Evolutionary conservation across 2,113 vertebrate species (phyloP).

Genomic region (Pseudorectes ferrugineus): DNA sequence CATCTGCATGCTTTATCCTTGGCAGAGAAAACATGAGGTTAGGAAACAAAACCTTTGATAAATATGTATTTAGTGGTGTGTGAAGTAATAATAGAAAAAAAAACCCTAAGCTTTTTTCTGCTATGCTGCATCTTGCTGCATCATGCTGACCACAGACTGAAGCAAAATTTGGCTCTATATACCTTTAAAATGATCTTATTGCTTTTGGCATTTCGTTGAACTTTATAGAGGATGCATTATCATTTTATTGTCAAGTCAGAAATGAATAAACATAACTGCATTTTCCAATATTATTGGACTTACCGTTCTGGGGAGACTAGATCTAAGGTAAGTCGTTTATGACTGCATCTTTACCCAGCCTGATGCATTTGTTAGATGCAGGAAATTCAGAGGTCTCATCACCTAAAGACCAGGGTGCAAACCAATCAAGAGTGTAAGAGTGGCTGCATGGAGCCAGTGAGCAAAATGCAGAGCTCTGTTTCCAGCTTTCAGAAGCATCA

Average conservation of each 20-base stretch:
- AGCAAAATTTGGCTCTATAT: not conserved
- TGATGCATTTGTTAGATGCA: not conserved
- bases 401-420: not conserved
- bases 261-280: not conserved
- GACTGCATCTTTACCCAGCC: not conserved
- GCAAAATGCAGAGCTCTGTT: not conserved
- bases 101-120: not conserved
- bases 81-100: not conserved
- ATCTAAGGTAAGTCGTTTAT: not conserved
- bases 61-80: not conserved
- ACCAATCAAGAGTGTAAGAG: not conserved
- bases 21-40: constrained; percentile 9
- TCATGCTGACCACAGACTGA: not conserved
- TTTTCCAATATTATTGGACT: not conserved
- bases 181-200: not conserved
- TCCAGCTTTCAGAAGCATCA: not conserved
- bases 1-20: constrained; percentile 32
- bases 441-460: not conserved
- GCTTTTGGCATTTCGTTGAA: not conserved
- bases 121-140: not conserved
- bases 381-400: not conserved
- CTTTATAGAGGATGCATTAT: not conserved
- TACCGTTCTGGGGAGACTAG: not conserved
- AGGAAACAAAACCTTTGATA: constrained; percentile 37
- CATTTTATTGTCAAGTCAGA: not conserved